These are phyloP conservation scores for Lamprotornis superbus DNA, from an alignment of 2,113 vertebrate species.

Conservation along the genomic window DNA sequence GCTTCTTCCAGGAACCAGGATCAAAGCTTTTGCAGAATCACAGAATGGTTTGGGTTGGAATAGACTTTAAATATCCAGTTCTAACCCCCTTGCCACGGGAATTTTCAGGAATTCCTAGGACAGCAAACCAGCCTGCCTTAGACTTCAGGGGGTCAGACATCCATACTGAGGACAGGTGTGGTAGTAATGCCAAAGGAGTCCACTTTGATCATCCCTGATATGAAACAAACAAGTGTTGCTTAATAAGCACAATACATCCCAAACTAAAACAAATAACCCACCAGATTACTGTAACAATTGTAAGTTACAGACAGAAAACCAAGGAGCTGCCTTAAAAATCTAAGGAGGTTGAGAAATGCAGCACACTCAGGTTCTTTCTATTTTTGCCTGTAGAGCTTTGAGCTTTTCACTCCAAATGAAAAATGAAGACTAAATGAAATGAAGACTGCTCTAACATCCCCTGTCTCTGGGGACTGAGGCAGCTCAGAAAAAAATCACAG, in stretches of 20 bases:
- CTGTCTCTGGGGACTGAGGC: neutral
- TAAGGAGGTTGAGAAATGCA: neutral
- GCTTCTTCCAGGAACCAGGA: neutral
- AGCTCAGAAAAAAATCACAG: neutral
- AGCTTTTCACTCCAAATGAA: neutral
- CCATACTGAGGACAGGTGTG: neutral
- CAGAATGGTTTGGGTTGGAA: neutral
- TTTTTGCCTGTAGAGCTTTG: neutral
- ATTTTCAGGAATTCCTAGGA: neutral
- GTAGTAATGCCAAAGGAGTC: neutral
- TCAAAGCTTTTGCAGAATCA: neutral
- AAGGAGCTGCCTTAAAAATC: neutral
- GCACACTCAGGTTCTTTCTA: neutral
- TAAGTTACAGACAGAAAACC: neutral
- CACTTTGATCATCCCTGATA: neutral
- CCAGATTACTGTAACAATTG: accelerated
- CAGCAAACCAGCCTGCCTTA: neutral
- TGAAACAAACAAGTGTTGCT: neutral
- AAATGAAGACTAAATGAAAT: neutral
- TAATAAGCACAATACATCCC: neutral
- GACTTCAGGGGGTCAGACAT: neutral
- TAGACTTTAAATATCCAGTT: neutral
- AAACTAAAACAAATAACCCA: neutral
- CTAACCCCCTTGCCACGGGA: neutral
- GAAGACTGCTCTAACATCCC: neutral